Evolutionary conservation across 2,113 vertebrate genomes (phyloP).

Genomic region (Nyctereutes procyonoides): DNA sequence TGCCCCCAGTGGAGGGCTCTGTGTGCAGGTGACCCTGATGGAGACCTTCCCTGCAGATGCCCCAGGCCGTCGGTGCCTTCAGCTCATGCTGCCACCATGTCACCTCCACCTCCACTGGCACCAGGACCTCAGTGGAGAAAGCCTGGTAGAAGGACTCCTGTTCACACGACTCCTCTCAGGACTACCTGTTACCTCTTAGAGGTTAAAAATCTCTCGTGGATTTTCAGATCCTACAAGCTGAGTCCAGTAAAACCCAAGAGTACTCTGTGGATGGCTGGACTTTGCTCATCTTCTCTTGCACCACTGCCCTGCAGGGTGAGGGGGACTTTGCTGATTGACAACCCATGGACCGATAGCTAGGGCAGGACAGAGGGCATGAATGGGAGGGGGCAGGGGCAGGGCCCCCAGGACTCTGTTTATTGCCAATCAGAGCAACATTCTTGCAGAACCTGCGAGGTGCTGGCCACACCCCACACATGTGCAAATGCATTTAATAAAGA

Average conservation of each 20-base stretch:
- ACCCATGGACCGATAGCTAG: background rate
- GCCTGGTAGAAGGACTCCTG: background rate
- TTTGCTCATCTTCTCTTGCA: rapidly evolving
- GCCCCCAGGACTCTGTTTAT: background rate
- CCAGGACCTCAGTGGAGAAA: background rate
- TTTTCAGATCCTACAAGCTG: background rate
- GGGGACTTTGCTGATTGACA: background rate
- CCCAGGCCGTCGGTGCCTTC: background rate
- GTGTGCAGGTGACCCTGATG: background rate
- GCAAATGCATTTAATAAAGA: too few relatives aligned
- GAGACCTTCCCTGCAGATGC: background rate
- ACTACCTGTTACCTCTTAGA: background rate
- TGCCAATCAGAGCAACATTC: background rate
- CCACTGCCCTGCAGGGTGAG: background rate
- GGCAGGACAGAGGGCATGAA: background rate
- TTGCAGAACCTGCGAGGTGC: background rate
- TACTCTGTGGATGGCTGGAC: rapidly evolving
- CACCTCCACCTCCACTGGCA: too few relatives aligned
- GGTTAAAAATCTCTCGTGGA: background rate
- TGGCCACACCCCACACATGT: too few relatives aligned
- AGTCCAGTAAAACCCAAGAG: background rate
- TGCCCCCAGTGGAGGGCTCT: background rate
- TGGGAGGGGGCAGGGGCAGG: background rate
- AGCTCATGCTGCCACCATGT: rapidly evolving
- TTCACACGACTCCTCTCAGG: background rate